Evolutionary conservation across 2,797 vertebrate species (phyloP).

Genomic region (Astyanax mexicanus): DNA sequence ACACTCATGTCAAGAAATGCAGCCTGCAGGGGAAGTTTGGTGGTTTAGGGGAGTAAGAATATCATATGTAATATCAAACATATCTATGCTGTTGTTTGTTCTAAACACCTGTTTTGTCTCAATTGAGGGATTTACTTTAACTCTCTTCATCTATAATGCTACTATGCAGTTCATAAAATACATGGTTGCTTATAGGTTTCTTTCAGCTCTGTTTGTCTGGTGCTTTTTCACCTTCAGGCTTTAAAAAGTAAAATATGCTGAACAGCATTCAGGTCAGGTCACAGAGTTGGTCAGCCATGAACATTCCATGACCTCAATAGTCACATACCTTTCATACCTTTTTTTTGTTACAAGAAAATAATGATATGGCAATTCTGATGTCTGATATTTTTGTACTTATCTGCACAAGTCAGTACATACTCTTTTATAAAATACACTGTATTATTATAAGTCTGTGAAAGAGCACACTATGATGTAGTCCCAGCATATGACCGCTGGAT

Average conservation of each 20-base stretch:
- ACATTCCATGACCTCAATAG: neutral
- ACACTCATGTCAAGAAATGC: constrained; percentile 19
- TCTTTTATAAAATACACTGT: no score
- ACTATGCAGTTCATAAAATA: neutral
- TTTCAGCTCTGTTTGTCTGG: neutral
- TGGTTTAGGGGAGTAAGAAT: constrained; percentile 1
- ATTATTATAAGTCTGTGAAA: no score
- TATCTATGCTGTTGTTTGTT: constrained; percentile 13
- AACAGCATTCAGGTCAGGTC: constrained; percentile 7
- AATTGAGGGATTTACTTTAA: neutral
- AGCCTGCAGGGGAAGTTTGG: constrained; percentile 9
- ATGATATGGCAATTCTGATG: no score
- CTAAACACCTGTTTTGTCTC: constrained; percentile 1
- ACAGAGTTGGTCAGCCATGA: constrained; percentile 7
- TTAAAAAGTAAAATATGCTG: neutral
- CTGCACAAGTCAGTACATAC: no score
- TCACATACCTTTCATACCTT: no score
- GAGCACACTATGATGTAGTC: no score
- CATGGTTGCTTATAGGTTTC: neutral
- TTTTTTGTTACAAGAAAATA: no score
- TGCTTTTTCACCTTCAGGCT: neutral
- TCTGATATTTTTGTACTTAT: no score
- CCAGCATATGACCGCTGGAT: no score
- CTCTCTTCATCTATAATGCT: neutral
- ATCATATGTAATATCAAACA: no score